These are phyloP conservation scores for Camponotus fellah DNA, from an alignment of 2,888 invertebrate genomes.

Conservation along the genomic window DNA sequence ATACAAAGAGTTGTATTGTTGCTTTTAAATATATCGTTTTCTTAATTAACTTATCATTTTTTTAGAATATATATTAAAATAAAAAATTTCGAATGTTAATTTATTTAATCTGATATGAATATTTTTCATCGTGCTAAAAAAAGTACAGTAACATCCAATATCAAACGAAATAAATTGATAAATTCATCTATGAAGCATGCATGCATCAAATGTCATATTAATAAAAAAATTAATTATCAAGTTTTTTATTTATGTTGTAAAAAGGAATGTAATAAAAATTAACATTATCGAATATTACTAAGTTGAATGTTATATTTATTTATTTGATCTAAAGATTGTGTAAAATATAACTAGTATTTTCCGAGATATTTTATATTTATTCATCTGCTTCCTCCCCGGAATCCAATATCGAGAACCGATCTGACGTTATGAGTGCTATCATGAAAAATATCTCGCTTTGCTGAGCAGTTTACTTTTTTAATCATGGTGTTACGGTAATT, in stretches of 20 bases:
- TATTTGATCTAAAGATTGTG: conserved; percentile 7
- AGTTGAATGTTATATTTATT: conserved; percentile 1
- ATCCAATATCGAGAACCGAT: conserved; percentile 25
- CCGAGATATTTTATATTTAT: conserved; percentile 15
- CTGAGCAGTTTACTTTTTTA: conserved; percentile 36
- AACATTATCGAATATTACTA: background rate
- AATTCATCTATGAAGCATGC: background rate
- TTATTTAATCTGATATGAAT: background rate
- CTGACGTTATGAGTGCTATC: conserved; percentile 19
- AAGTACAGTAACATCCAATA: background rate
- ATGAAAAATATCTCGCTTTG: conserved; percentile 24
- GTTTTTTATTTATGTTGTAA: background rate
- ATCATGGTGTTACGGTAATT: conserved; percentile 38
- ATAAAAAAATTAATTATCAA: background rate
- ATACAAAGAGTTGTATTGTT: background rate
- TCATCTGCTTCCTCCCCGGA: background rate
- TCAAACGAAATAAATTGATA: background rate
- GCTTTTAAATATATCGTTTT: background rate
- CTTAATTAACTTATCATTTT: background rate
- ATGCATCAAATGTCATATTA: background rate
- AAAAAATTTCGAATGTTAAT: background rate
- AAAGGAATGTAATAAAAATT: conserved; percentile 7
- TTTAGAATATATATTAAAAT: background rate
- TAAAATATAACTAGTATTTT: conserved; percentile 3
- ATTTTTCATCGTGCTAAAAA: background rate